Conservation (phyloP, 2,888 invertebrate species). For the Megalurothrips usitatus region DNA sequence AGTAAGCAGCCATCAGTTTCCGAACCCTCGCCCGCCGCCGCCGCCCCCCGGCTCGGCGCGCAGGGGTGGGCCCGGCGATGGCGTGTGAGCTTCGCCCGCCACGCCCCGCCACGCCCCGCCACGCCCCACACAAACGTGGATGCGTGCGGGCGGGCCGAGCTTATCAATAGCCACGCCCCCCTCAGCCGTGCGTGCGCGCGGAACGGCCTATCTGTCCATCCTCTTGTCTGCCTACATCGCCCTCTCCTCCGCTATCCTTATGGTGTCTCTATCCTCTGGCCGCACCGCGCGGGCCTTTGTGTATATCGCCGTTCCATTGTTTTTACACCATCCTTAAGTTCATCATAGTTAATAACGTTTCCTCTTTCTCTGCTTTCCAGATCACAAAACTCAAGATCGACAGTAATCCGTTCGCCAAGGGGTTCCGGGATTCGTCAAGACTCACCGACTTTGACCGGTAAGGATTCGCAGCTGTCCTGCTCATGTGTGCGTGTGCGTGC, state of each 20-base stretch:
- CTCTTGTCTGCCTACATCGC: too few relatives aligned
- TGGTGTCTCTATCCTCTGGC: neutral
- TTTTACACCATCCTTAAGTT: too few relatives aligned
- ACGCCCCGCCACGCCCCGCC: neutral
- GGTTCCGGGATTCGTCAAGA: constrained; percentile 75
- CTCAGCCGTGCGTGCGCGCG: too few relatives aligned
- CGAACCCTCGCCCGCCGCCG: neutral
- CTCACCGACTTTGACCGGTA: constrained; percentile 71
- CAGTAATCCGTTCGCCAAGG: constrained; percentile 81
- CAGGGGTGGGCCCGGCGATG: too few relatives aligned
- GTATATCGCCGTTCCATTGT: too few relatives aligned
- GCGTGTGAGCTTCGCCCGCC: neutral
- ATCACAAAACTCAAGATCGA: constrained; percentile 81
- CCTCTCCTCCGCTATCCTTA: neutral
- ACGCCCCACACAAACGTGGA: neutral
- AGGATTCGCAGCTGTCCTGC: constrained; percentile 47
- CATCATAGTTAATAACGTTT: too few relatives aligned
- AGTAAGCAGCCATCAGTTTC: neutral
- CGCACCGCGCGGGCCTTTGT: too few relatives aligned
- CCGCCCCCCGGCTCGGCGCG: too few relatives aligned
- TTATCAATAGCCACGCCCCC: constrained; percentile 3
- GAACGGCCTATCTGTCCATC: too few relatives aligned
- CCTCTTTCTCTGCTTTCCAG: constrained; percentile 42
- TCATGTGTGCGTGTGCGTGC: too few relatives aligned
- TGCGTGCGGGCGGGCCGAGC: neutral